These are phyloP conservation scores for Nannospalax galili DNA, from an alignment of 2,113 vertebrate species.

Conservation along the genomic window DNA sequence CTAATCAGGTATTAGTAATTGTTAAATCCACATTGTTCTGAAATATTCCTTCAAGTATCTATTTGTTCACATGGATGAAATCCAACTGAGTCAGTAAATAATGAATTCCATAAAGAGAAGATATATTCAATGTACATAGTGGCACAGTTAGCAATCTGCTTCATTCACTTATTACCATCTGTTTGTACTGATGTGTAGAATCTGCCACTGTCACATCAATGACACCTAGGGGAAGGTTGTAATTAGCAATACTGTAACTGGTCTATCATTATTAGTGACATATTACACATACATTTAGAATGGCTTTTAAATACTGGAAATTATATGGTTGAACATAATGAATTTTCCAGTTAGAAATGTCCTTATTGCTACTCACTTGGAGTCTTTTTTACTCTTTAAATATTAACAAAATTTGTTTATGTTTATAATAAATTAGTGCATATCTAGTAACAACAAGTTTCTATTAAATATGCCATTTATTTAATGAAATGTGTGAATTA, in stretches of 20 bases:
- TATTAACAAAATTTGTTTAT: not conserved
- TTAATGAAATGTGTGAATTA: not conserved
- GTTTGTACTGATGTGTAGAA: conserved; percentile 29
- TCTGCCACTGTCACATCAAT: conserved; percentile 29
- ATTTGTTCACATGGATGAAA: not conserved
- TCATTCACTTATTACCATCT: conserved; percentile 68
- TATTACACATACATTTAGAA: not conserved
- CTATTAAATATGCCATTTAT: not conserved
- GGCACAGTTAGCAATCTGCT: conserved; percentile 33
- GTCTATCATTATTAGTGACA: not conserved
- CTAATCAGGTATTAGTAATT: conserved; percentile 22
- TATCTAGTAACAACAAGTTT: not conserved
- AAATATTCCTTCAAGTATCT: conserved; percentile 43
- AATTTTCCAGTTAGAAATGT: not conserved
- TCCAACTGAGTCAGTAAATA: conserved; percentile 47
- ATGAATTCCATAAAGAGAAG: conserved; percentile 53
- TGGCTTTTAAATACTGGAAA: not conserved
- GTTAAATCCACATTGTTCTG: not conserved
- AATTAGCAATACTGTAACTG: conserved; percentile 9
- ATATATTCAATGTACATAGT: not conserved
- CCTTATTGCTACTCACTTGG: not conserved
- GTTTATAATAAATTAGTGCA: not conserved
- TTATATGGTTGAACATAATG: not conserved
- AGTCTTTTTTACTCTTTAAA: not conserved
- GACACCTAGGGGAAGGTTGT: not conserved